Evolutionary conservation across 1,140 invertebrate genomes (phyloP), one percentile per base, ranked within the genome.

Genomic region (Megalonaias nervosa): DNA sequence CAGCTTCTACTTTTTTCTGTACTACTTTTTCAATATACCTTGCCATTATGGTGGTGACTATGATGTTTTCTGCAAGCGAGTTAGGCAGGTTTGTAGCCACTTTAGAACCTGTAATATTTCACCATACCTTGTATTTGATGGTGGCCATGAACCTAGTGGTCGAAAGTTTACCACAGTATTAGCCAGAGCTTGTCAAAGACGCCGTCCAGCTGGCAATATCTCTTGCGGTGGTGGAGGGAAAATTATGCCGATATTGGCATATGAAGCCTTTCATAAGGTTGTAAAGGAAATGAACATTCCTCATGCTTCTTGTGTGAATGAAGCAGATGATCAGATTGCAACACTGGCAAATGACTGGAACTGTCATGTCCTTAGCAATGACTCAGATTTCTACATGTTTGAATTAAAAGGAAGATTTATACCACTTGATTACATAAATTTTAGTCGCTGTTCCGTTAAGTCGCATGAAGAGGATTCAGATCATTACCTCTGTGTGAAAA

Each of bases 381-480:
- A 98, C 90, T 97, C 96, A 2, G 97, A 98, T 92, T 98, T 97
- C 91, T 97, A 94, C 87, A 94, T 98, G 69, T 96, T 95, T 89
- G 94, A 96, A 90, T 92, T 96, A 1, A 86, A 67, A 26, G 77
- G 79, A 55, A 91, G 93, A 4, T 97, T 97, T 85, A 95, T 97
- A 76, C 95, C 95, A 0, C 93, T 96, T 66, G 92, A 94, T 71
- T 94, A 93, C 61, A 87, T 96, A 1, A 92, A 94, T 55, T 82
- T 88, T 57, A 81, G 75, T 55, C 66, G 85, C 4, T 78, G 71
- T 73, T 23, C 73, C 19, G 72, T 60, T 62, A 60, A 78, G 23
- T 61, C 62, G 12, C 1, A 73, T 31, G 69, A 64, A 62, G 65
- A 67, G 26, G 65, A 31, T 31, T 31, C 31, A 31, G 31, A 31